These are phyloP conservation scores for Microcebus murinus DNA, from an alignment of 2,113 vertebrate species.

Conservation along the genomic window DNA sequence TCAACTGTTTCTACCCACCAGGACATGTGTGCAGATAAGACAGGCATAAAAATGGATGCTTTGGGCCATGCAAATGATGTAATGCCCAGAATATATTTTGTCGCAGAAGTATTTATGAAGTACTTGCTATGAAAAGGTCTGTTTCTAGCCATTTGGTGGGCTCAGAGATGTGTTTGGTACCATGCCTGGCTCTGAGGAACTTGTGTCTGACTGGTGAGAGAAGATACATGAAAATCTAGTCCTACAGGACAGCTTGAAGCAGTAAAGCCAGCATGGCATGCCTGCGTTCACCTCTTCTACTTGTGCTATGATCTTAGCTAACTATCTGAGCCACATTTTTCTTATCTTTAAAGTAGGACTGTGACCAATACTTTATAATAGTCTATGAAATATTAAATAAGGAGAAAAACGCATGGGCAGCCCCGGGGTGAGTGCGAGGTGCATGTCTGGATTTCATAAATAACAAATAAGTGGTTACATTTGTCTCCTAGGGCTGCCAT, in stretches of 20 bases:
- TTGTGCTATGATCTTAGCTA: background rate
- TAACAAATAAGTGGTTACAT: background rate
- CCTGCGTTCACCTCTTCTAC: background rate
- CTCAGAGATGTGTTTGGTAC: background rate
- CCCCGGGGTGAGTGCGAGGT: background rate
- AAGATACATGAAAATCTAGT: background rate
- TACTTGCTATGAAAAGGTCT: background rate
- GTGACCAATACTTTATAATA: background rate
- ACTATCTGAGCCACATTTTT: background rate
- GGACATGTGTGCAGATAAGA: background rate
- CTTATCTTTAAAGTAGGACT: background rate
- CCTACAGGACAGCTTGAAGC: background rate
- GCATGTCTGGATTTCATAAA: background rate
- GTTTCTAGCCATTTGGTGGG: background rate
- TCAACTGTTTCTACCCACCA: background rate
- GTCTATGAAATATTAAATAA: background rate
- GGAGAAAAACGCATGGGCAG: background rate
- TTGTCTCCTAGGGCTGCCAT: background rate
- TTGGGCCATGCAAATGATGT: background rate
- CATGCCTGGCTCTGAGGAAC: background rate
- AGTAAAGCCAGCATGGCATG: background rate
- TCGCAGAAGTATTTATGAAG: background rate
- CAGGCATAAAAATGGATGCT: background rate
- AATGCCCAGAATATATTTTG: background rate
- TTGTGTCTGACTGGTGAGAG: background rate